Conservation (phyloP, 2,797 vertebrate species). For the Phrynocephalus forsythii region DNA sequence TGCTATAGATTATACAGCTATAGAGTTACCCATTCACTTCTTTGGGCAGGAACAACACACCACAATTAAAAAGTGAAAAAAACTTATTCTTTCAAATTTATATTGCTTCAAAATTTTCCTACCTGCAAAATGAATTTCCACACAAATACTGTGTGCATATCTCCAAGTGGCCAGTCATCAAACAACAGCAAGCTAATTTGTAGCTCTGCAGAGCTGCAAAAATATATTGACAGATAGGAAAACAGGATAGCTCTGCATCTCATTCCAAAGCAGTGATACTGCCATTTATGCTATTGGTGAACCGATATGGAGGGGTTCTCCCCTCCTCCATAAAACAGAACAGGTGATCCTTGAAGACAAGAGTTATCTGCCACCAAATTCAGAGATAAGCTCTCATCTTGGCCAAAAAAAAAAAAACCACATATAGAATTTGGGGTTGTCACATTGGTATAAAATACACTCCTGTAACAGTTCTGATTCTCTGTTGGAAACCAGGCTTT, state of each 20-base stretch:
- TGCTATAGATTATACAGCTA: neutral
- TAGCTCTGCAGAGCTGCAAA: too few species aligned
- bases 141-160: too few species aligned
- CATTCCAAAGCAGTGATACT: too few species aligned
- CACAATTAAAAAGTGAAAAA: too few species aligned
- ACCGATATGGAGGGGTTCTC: too few species aligned
- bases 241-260: too few species aligned
- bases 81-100: too few species aligned
- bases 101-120: too few species aligned
- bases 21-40: neutral
- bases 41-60: too few species aligned
- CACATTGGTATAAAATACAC: neutral
- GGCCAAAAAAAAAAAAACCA: neutral
- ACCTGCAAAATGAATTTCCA: too few species aligned
- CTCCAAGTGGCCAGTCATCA: too few species aligned
- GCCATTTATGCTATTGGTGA: neutral
- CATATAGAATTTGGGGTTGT: neutral
- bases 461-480: slow-evolving; percentile 16
- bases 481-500: neutral
- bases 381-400: neutral
- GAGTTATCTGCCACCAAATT: neutral
- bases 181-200: too few species aligned
- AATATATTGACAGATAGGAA: neutral
- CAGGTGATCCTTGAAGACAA: neutral
- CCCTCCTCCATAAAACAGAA: neutral